Evolutionary conservation across 2,113 vertebrate species (phyloP).

Genomic region (Lycocorax pyrrhopterus): DNA sequence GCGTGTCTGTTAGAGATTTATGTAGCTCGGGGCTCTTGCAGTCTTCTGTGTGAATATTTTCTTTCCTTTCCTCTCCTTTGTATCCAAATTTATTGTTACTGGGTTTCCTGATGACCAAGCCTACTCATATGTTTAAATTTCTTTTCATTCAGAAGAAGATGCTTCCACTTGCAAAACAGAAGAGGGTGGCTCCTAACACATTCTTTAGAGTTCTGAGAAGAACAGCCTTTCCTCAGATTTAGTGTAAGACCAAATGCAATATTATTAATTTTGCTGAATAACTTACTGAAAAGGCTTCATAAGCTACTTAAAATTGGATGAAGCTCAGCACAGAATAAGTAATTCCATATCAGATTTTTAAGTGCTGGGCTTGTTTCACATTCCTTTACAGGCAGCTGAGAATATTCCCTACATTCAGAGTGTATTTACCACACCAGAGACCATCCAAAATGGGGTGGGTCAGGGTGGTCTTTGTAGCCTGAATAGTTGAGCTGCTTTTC

Average conservation of each 20-base stretch:
- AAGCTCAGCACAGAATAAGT: background rate
- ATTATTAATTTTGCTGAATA: background rate
- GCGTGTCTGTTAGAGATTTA: background rate
- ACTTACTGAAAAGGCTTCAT: background rate
- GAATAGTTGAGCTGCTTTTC: background rate
- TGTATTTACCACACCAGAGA: background rate
- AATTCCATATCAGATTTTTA: background rate
- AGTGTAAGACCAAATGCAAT: background rate
- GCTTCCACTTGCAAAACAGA: background rate
- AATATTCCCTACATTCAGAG: background rate
- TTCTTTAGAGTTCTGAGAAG: background rate
- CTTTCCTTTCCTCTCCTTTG: background rate
- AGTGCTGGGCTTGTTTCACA: background rate
- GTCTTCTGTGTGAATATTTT: background rate
- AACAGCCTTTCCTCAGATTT: background rate
- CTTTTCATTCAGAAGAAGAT: background rate
- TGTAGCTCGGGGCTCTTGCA: background rate
- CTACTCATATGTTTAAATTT: background rate
- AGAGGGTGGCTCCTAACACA: background rate
- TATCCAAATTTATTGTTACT: background rate
- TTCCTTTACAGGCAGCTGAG: background rate
- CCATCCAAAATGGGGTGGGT: background rate
- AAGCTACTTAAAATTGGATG: background rate
- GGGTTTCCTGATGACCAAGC: background rate
- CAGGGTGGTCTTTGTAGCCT: background rate